Base-by-base conservation (phyloP, 1,140 invertebrate genomes). In the Bombus ignitus region DNA sequence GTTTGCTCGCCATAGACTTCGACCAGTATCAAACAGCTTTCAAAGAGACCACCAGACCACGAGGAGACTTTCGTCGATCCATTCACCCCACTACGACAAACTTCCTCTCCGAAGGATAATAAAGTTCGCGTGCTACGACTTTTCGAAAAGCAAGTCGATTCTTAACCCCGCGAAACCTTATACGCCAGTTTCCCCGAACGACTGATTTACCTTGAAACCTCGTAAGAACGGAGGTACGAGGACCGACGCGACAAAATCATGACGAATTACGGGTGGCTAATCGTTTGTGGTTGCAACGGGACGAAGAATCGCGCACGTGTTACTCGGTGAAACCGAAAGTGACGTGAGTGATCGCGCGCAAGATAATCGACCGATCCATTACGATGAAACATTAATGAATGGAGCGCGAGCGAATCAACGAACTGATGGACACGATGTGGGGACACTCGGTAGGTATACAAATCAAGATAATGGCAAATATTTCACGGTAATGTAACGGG, bases 391-490 rank as follows among this genome's bases (percentile, higher is more conserved):
- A 85, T 91, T 91, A 89, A 91, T 68, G 87, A 83, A 15, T 65
- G 68, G 53, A 25, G 82, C 65, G 39, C 32, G 25, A 25, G 74
- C 37, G 47, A 79, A 71, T 85, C 57, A 65, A 86, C 86, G 15
- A 74, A 68, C 57, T 81, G 82, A 81, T 74, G 77, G 68, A 90
- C 90, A 83, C 78, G 76, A 77, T 42, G 90, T 32, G 80, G 59
- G 81, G 82, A 76, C 78, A 81, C 62, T 53, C 81, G 80, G 53
- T 72, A 53, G 76, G 71, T 79, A 70, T 91, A 92, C 91, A 93
- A 93, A 93, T 93, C 92, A 93, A 93, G 92, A 92, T 93, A 93
- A 93, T 93, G 91, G 92, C 57, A 86, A 88, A 93, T 93, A 93
- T 93, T 93, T 93, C 92, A 93, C 87, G 89, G 89, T 90, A 92